Evolutionary conservation across 2,888 invertebrate species (phyloP), one percentile per base, ranked within the genome.

Genomic region (Drosophila meridionalis): DNA sequence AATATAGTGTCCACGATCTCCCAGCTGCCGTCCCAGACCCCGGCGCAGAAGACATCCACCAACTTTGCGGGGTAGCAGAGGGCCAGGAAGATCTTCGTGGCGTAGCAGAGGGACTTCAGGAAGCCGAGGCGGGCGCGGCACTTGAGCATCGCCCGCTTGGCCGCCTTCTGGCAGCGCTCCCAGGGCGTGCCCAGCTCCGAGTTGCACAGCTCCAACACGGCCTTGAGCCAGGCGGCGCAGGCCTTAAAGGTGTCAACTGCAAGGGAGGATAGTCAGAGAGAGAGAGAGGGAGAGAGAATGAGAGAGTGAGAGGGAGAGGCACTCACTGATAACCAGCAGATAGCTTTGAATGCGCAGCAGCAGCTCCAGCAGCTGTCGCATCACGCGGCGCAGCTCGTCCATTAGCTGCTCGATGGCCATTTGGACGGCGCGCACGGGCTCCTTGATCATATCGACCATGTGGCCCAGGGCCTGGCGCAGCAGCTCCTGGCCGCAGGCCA

Each of bases 401-500:
- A 96, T 93, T 55, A 96, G 94, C 71, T 94, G 92, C 60, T 94
- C 94, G 36, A 97, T 93, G 0, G 95, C 94, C 47, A 95, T 94
- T 85, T 95, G 95, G 59, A 97, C 94, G 0, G 96, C 94, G 59
- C 95, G 94, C 74, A 95, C 94, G 0, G 97, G 97, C 81, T 95
- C 95, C 83, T 95, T 95, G 36, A 95, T 93, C 0, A 96, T 93
- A 57, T 96, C 95, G 28, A 95, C 93, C 75, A 97, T 94, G 75
- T 95, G 94, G 78, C 94, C 94, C 1, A 96, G 94, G 76, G 96
- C 94, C 61, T 93, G 92, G 80, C 95, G 95, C 43, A 97, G 93
- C 92, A 96, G 95, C 87, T 96, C 96, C 96, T 97, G 96, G 73
- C 95, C 95, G 89, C 97, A 97, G 43, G 96, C 95, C 87, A 97